Evolutionary conservation across 2,113 vertebrate species (phyloP).

Genomic region (Bubo blakistoni): DNA sequence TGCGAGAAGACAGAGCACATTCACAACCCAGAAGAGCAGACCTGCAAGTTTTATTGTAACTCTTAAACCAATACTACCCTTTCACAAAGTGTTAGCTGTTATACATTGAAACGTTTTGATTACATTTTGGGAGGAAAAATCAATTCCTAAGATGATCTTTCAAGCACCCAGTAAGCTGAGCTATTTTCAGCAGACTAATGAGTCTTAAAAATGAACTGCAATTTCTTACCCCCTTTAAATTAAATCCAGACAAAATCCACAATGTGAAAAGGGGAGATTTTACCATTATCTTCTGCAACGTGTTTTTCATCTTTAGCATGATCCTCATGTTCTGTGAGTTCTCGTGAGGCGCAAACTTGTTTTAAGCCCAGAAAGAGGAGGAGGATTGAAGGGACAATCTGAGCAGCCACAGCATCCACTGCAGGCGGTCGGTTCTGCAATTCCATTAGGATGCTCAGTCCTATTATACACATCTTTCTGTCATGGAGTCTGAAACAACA

Average conservation of each 20-base stretch:
- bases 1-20: background rate
- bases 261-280: slow-evolving; percentile 55
- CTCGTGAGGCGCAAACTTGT: slow-evolving; percentile 87
- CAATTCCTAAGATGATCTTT: background rate
- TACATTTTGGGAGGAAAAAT: background rate
- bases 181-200: slow-evolving; percentile 30
- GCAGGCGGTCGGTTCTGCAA: slow-evolving; percentile 85
- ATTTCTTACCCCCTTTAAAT: slow-evolving; percentile 55
- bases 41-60: background rate
- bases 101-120: background rate
- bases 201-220: slow-evolving; percentile 43
- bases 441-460: slow-evolving; percentile 91
- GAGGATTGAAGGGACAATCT: slow-evolving; percentile 92
- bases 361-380: slow-evolving; percentile 95
- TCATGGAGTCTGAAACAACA: slow-evolving; percentile 85
- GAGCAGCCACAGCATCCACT: slow-evolving; percentile 82
- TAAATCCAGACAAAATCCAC: slow-evolving; percentile 65
- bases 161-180: background rate
- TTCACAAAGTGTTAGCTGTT: background rate
- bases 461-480: slow-evolving; percentile 97
- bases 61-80: background rate
- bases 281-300: slow-evolving; percentile 91
- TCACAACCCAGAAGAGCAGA: background rate
- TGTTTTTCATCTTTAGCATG: slow-evolving; percentile 72
- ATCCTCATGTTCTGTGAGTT: slow-evolving; percentile 80